Evolutionary conservation across 2,113 vertebrate genomes (phyloP), one percentile per base, ranked within the genome.

Genomic region (Centrocercus urophasianus): DNA sequence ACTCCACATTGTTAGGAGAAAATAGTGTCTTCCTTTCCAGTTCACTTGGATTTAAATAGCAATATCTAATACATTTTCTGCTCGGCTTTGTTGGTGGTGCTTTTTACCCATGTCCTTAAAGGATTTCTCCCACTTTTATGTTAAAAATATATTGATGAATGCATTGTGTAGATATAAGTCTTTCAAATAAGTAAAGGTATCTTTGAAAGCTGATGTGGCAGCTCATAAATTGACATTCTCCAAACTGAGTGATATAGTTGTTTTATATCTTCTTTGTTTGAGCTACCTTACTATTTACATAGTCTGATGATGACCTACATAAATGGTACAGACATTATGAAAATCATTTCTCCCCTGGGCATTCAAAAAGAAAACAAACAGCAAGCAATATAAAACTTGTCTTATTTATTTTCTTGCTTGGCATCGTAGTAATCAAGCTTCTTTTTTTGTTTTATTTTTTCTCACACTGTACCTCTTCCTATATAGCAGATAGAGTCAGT

Each of bases 341-440:
- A 87, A 85, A 77, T 63, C 20, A 17, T 8, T 25, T 90, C n/a
- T 85, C 12, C 7, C 5, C 15, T 63, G 56, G 60, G 34, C n/a
- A 89, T 88, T 91, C 8, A 66, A 32, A 93, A 59, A 70, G 56
- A 85, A 89, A 93, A n/a, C 13, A 91, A 89, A 42, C 20, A 60
- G 40, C 38, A 90, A 76, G 57, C n/a, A 81, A 91, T n/a, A 64
- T 54, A 91, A 93, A 92, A 54, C 13, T n/a, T 75, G 14, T 36
- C 57, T 93, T 87, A 63, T 40, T 83, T 93, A 88, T 32, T 56
- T 56, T 56, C 16, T 87, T 72, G n/a, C 54, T 95, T 86, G 50
- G 56, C 15, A 66, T 83, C 54, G 54, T 36, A 66, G 28, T 50
- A 73, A 89, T 84, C 65, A 56, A 77, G 15, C 6, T 45, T 63